Evolutionary conservation across 2,888 invertebrate species (phyloP), one percentile per base, ranked within the genome.

Genomic region (Gerris lacustris): DNA sequence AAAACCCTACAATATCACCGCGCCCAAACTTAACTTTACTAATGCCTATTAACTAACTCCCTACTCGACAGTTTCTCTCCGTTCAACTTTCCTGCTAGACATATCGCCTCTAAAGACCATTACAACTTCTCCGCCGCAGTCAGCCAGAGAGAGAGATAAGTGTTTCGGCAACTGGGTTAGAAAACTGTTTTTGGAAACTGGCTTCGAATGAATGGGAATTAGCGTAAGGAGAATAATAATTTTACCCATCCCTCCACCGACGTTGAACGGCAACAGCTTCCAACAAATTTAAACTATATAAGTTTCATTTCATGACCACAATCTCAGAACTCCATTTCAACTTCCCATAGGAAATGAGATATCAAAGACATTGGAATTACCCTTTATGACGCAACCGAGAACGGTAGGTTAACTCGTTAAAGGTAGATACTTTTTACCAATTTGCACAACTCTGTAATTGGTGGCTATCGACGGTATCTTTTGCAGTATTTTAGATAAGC

Each of bases 31-130:
- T 55, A 55, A 55, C 55, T 55, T 55, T 55, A 55, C 55, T 55
- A 55, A 55, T 55, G 55, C 55, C 55, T 55, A 55, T 55, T 55
- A 55, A 55, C 55, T 55, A 55, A 55, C 55, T 55, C 55, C 55
- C 55, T 2, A 15, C 55, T 11, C 55, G 55, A 15, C 55, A 55
- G 15, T 55, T 55, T 55, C 55, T 55, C 55, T 55, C 55, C 11
- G 55, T 55, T 9, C 9, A 55, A 55, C 9, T 15, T 55, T 5
- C 2, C 55, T 5, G 9, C 55, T 15, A 31, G 55, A 55, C 55
- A 55, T 55, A 55, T 55, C 55, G 55, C 55, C 55, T 15, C 55
- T 55, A 55, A 55, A 55, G 55, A 55, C 55, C 55, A 55, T 55
- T 55, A 55, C 55, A 55, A 55, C 11, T 55, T 55, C 55, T 11